Percentiles rank a stretch among this genome's conserved stretches.
These are phyloP conservation scores for Epirrita christyi DNA, from an alignment of 2,888 invertebrate genomes.

Conservation along the genomic window DNA sequence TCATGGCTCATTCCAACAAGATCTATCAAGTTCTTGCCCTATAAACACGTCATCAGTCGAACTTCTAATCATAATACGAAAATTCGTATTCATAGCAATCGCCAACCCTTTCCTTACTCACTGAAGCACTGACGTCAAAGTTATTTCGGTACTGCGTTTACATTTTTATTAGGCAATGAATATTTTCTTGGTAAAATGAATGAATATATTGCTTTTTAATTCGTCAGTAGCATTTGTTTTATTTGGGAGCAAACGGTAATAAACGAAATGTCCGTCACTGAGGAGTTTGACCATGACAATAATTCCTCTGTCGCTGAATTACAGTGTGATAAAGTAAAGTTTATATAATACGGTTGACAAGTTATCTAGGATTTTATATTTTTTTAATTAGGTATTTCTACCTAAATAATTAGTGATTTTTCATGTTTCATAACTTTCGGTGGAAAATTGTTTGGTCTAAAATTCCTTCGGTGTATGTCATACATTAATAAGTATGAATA, in stretches of 20 bases:
- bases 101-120: conserved; percentile 30
- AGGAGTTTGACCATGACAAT: no score
- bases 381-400: no score
- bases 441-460: no score
- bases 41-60: background rate
- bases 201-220: conserved; percentile 31
- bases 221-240: conserved; percentile 8
- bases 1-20: background rate
- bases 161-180: conserved; percentile 40
- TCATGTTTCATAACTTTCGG: no score
- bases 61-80: conserved; percentile 23
- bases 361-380: no score
- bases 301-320: no score
- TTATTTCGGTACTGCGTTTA: conserved; percentile 33
- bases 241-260: background rate
- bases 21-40: background rate
- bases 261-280: background rate
- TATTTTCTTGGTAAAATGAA: conserved; percentile 33
- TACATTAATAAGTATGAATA: no score
- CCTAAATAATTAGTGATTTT: no score
- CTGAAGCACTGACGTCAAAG: conserved; percentile 31
- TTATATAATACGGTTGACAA: no score
- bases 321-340: no score
- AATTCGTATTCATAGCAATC: conserved; percentile 36
- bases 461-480: no score